Evolutionary conservation across 2,888 invertebrate species (phyloP), one percentile per base, ranked within the genome.

Genomic region (Lamellibrachia columna): DNA sequence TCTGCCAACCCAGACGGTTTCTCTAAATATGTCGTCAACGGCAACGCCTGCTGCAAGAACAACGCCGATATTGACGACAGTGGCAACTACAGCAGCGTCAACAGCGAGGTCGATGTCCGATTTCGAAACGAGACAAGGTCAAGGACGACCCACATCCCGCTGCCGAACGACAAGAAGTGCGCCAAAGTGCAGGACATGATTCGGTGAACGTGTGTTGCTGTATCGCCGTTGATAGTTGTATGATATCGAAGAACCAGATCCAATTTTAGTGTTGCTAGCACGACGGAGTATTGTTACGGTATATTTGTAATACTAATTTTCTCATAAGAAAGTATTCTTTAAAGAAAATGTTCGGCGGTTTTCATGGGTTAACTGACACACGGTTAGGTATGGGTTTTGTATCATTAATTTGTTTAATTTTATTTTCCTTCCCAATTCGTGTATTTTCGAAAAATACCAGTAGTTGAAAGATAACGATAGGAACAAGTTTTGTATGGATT

Each of bases 11-110:
- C 75, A 75, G 75, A 75, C 15, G 75, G 75, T 15, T 22, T 22
- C 75, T 11, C 22, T n/a, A 22, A n/a, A 15, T 1, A 75, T 0
- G 75, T 75, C 75, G 75, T 75, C 6, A 75, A 75, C n/a, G 75
- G 22, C 75, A 15, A n/a, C 22, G n/a, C 15, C 75, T 22, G 22
- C 75, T 22, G 75, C 75, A 75, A 75, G 22, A n/a, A 6, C 75
- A 75, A 75, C 75, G 75, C 75, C 22, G 75, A 75, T 22, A 75
- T 75, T 15, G 75, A 75, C 75, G 75, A 75, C 75, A 75, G 75
- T 75, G 75, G 75, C 75, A 75, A 75, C 75, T 15, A 75, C 75
- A 75, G 75, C 75, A 75, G 75, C 75, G 75, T 75, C 75, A 75
- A 75, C 75, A 75, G 75, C 22, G 75, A 75, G 75, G 75, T 75